Conservation (phyloP, 1,140 invertebrate genomes). For the Eciton burchellii region DNA sequence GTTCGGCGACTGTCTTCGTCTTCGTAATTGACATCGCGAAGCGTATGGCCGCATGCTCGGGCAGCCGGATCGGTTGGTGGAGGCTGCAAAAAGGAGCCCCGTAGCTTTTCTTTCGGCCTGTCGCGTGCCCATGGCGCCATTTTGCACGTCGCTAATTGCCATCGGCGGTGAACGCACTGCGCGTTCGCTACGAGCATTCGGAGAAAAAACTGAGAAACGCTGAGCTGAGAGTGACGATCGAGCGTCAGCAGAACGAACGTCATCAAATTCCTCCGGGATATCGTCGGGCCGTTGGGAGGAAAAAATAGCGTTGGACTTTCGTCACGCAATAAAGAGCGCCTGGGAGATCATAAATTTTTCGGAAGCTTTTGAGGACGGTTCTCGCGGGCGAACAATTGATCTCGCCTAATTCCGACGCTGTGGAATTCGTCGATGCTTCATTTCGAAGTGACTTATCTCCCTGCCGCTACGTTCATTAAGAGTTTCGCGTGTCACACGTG, state of each 20-base stretch:
- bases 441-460: background rate
- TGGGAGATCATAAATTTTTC: background rate
- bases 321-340: background rate
- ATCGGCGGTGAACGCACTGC: conserved; percentile 19
- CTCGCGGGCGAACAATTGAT: background rate
- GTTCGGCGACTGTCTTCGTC: conserved; percentile 67
- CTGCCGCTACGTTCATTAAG: too few relatives aligned
- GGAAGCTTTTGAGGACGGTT: background rate
- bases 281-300: background rate
- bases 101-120: conserved; percentile 31
- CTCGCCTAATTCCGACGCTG: too few relatives aligned
- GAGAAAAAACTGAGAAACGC: conserved; percentile 22
- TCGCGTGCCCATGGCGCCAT: conserved; percentile 31
- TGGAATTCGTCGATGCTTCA: background rate
- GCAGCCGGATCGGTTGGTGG: background rate
- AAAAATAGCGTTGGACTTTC: background rate
- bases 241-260: background rate
- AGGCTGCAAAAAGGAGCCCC: conserved; percentile 60
- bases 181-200: conserved; percentile 15
- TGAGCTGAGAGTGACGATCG: conserved; percentile 17
- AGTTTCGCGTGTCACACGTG: too few relatives aligned
- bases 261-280: conserved; percentile 24
- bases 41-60: conserved; percentile 24
- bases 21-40: conserved; percentile 75
- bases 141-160: conserved; percentile 36